Evolutionary conservation across 2,113 vertebrate genomes (phyloP).

Genomic region (Hylia prasina): DNA sequence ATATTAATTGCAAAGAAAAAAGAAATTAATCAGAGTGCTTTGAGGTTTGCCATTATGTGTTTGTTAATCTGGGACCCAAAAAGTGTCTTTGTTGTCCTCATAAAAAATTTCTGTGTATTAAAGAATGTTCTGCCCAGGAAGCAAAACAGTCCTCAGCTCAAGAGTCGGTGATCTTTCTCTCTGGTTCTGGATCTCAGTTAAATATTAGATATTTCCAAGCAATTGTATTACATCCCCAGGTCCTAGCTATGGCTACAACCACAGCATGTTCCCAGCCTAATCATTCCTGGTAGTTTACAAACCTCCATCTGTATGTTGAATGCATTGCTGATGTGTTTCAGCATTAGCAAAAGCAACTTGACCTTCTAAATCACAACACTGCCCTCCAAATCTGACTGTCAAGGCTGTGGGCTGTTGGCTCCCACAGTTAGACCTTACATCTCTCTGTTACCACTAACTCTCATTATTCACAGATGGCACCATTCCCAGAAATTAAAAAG

Average conservation of each 20-base stretch:
- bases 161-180: not conserved
- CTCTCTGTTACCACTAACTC: not conserved
- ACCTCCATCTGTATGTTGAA: not conserved
- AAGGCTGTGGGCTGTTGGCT: not conserved
- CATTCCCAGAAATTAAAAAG: slow-evolving; percentile 31
- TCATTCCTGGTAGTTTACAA: not conserved
- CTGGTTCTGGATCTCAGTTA: not conserved
- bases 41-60: not conserved
- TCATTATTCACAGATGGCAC: not conserved
- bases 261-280: not conserved
- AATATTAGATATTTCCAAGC: not conserved
- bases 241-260: not conserved
- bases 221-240: not conserved
- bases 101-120: not conserved
- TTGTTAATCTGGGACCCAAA: not conserved
- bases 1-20: not conserved
- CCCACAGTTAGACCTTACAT: not conserved
- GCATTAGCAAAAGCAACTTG: not conserved
- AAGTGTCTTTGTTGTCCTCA: not conserved
- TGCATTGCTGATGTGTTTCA: not conserved
- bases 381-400: not conserved
- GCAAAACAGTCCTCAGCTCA: not conserved
- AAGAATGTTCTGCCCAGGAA: not conserved
- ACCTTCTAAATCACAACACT: not conserved
- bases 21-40: not conserved